phyloP scores from a whole-genome alignment of 2,797 vertebrate species.

The Fratercula arctica region DNA sequence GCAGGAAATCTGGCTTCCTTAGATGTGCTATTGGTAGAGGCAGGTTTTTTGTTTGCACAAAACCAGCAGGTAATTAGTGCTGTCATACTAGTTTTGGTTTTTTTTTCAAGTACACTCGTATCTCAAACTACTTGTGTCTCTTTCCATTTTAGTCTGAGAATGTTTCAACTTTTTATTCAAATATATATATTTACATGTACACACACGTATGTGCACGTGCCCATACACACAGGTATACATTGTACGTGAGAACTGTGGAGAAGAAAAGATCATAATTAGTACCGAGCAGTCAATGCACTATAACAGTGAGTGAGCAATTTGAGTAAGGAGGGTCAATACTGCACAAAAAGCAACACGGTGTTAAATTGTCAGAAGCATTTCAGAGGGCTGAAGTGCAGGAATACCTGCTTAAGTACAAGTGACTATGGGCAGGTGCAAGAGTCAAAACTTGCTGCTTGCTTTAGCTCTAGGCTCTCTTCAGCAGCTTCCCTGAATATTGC shows the following conservation, averaged over 20 bases:
- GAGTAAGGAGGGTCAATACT: background rate
- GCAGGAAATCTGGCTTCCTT: background rate
- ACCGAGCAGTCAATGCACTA: background rate
- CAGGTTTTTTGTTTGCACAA: background rate
- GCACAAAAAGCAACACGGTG: background rate
- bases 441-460: background rate
- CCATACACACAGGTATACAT: no score
- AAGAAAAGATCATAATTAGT: background rate
- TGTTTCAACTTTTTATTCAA: background rate
- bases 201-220: fast-evolving
- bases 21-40: background rate
- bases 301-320: background rate
- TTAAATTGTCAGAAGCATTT: background rate
- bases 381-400: background rate
- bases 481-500: background rate
- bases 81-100: background rate
- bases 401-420: background rate
- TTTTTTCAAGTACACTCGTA: background rate
- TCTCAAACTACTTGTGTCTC: background rate
- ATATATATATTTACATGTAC: background rate
- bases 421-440: background rate
- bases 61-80: background rate
- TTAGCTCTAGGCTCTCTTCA: background rate
- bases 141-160: background rate
- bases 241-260: background rate